These are phyloP conservation scores for Ariopsis seemanni DNA, from an alignment of 2,113 vertebrate species.

Conservation along the genomic window DNA sequence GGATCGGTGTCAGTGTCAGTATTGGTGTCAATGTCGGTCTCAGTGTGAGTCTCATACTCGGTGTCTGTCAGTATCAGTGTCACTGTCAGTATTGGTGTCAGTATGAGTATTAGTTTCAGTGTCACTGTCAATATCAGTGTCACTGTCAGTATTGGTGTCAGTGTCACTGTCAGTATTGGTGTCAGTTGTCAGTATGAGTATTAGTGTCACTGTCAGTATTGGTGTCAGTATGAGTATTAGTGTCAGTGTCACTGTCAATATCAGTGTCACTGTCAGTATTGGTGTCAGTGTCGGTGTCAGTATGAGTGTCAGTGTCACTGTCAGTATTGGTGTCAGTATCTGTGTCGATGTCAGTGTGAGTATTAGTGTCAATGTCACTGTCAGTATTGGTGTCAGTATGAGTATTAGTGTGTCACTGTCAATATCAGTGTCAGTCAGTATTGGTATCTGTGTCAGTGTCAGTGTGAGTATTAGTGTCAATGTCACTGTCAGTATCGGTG, in stretches of 20 bases:
- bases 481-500: not conserved
- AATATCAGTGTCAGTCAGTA: not conserved
- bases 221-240: too few relatives aligned
- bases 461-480: not conserved
- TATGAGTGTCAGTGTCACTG: not conserved
- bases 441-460: not conserved
- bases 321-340: too few relatives aligned
- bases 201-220: not conserved
- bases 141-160: not conserved
- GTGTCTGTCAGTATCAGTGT: not conserved
- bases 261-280: not conserved
- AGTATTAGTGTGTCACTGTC: too few relatives aligned
- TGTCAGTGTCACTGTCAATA: not conserved
- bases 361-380: not conserved
- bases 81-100: too few relatives aligned
- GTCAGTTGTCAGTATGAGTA: not conserved
- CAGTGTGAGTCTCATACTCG: too few relatives aligned
- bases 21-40: not conserved
- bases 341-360: too few relatives aligned
- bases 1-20: too few relatives aligned
- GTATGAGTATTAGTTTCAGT: too few relatives aligned
- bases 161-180: not conserved
- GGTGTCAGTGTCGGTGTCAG: not conserved
- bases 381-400: not conserved
- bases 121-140: not conserved